Evolutionary conservation across 2,888 invertebrate species (phyloP).

Genomic region (Leptopilina drosophilae): DNA sequence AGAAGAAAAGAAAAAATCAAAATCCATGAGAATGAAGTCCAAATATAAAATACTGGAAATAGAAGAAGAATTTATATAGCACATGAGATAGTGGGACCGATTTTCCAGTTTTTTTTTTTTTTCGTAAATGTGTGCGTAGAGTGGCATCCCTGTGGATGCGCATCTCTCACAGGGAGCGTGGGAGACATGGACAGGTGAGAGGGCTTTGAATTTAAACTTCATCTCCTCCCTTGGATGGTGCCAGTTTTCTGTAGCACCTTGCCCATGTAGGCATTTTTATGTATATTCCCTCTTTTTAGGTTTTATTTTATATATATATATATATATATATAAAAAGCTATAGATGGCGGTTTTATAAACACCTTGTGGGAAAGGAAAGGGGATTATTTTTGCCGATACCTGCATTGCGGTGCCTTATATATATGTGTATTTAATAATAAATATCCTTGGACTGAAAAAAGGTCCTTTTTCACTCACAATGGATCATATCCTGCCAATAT

Average conservation of each 20-base stretch:
- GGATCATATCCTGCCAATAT: constrained; percentile 34
- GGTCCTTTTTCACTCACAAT: not conserved
- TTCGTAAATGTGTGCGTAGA: no score
- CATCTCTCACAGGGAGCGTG: constrained; percentile 64
- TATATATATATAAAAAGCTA: not conserved
- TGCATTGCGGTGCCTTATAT: no score
- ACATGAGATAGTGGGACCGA: constrained; percentile 39
- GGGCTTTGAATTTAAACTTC: constrained; percentile 12
- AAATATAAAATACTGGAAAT: not conserved
- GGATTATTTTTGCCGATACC: no score
- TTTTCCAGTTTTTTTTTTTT: constrained; percentile 42
- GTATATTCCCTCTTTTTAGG: constrained; percentile 1
- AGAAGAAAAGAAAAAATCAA: not conserved
- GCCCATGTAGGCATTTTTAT: constrained; percentile 10
- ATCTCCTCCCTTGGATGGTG: constrained; percentile 20
- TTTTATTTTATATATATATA: constrained; percentile 10
- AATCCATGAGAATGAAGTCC: not conserved
- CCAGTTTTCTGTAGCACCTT: constrained; percentile 36
- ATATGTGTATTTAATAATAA: no score
- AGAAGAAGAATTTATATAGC: no score
- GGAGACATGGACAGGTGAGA: constrained; percentile 74
- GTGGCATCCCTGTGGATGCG: not conserved
- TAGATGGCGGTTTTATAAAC: not conserved
- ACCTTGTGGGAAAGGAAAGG: constrained; percentile 30
- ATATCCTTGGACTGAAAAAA: constrained; percentile 14